Evolutionary conservation across 2,888 invertebrate species (phyloP), one percentile per base, ranked within the genome.

Genomic region (Diadegma fenestrale): DNA sequence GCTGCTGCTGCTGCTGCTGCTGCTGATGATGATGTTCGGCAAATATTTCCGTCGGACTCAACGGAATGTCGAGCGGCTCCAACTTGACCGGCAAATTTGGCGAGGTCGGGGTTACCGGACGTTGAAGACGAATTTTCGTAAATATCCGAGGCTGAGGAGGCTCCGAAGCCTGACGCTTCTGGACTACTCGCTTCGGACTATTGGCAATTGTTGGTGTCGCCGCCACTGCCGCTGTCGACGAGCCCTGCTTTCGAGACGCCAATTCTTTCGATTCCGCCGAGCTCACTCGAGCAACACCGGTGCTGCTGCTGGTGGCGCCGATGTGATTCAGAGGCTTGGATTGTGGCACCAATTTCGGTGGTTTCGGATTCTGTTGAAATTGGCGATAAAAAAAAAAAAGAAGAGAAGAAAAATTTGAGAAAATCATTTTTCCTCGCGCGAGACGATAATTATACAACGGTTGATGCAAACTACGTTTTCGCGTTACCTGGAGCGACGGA

Each of bases 81-180:
- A 91, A 82, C 72, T 94, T 94, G 0, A 94, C 92, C 2, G 88
- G 89, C 0, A 92, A 86, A 45, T 87, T 88, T 1, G 91, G 91
- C 8, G 92, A 92, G 2, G 77, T 69, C 3, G 93, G 92, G 0
- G 92, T 90, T 0, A 78, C 79, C 0, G 93, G 92, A 19, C 91
- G 91, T 76, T 93, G 93, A 30, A 93, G 88, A 43, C 93, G 91
- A 71, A 93, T 93, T 82, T 93, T 94, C 1, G 93, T 92, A 73
- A 93, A 93, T 0, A 91, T 90, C 48, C 89, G 88, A 8, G 91
- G 88, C 1, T 90, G 90, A 33, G 89, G 89, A 0, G 91, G 87
- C 26, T 93, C 92, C 8, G 89, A 85, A 3, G 85, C 89, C 33
- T 90, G 92, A 37, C 93, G 91, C 84, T 94, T 94, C 43, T 92